phyloP scores from a whole-genome alignment of 2,113 vertebrate species.

The Naja naja region DNA sequence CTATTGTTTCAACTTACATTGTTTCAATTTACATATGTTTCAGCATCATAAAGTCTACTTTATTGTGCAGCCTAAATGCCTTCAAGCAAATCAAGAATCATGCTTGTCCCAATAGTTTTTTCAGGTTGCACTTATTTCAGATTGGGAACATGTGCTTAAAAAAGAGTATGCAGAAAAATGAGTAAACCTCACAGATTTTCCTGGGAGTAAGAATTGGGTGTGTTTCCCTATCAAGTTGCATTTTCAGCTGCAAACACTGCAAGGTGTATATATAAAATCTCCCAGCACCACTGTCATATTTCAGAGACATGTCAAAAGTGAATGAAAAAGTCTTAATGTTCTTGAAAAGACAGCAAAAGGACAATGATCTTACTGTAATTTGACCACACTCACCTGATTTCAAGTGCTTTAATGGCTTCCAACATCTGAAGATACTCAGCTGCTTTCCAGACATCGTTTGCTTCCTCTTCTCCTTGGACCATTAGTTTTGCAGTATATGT shows the following conservation, averaged over 20 bases:
- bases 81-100: not conserved
- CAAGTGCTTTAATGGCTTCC: slow-evolving; percentile 95
- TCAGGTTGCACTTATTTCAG: not conserved
- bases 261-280: not conserved
- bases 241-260: not conserved
- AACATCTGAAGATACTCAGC: slow-evolving; percentile 98
- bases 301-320: not conserved
- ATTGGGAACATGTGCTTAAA: not conserved
- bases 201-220: not conserved
- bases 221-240: not conserved
- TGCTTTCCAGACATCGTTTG: slow-evolving; percentile 94
- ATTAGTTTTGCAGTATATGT: slow-evolving; percentile 93
- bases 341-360: not conserved
- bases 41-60: not conserved
- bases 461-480: slow-evolving; percentile 88
- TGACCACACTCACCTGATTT: slow-evolving; percentile 74
- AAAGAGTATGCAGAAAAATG: not conserved
- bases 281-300: not conserved
- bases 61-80: not conserved
- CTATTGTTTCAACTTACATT: not conserved
- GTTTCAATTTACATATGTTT: not conserved
- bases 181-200: not conserved
- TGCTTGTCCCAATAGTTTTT: not conserved
- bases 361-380: not conserved
- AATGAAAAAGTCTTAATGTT: not conserved